Evolutionary conservation across 2,888 invertebrate genomes (phyloP).

Genomic region (Sicus ferrugineus): DNA sequence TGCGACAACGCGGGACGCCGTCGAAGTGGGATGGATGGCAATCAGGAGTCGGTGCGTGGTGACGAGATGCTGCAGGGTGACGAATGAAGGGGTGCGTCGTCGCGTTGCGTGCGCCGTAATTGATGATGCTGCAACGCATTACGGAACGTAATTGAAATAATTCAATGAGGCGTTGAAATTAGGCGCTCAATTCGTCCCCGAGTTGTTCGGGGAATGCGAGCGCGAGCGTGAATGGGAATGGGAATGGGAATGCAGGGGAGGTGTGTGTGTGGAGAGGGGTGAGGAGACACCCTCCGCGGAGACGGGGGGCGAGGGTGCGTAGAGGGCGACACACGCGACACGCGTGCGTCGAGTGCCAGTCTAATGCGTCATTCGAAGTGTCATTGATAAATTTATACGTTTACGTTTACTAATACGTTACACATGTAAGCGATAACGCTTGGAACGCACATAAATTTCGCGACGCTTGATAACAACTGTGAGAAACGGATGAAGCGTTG

Average conservation of each 20-base stretch:
- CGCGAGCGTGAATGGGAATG: too few relatives aligned
- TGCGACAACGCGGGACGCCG: constrained; percentile 1
- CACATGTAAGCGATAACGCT: not conserved
- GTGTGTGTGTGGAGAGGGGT: too few relatives aligned
- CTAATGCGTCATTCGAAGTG: not conserved
- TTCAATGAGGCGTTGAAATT: constrained; percentile 33
- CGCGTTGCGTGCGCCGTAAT: constrained; percentile 15
- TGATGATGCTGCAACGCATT: constrained; percentile 29
- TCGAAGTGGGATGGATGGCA: not conserved
- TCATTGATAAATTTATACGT: constrained; percentile 20
- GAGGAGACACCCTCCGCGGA: too few relatives aligned
- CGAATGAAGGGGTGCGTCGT: not conserved
- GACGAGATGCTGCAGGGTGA: constrained; percentile 7
- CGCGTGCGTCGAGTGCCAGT: not conserved
- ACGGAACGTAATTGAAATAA: constrained; percentile 37
- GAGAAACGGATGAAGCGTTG: not conserved
- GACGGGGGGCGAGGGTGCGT: not conserved
- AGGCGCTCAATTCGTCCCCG: constrained; percentile 4
- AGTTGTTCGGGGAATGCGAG: not conserved
- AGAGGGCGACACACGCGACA: not conserved
- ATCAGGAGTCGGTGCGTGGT: too few relatives aligned
- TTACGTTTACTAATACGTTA: constrained; percentile 10
- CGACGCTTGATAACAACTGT: too few relatives aligned
- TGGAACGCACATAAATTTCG: not conserved
- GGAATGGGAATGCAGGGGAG: too few relatives aligned